Evolutionary conservation across 2,888 invertebrate species (phyloP).

Genomic region (Coelinius sp.): DNA sequence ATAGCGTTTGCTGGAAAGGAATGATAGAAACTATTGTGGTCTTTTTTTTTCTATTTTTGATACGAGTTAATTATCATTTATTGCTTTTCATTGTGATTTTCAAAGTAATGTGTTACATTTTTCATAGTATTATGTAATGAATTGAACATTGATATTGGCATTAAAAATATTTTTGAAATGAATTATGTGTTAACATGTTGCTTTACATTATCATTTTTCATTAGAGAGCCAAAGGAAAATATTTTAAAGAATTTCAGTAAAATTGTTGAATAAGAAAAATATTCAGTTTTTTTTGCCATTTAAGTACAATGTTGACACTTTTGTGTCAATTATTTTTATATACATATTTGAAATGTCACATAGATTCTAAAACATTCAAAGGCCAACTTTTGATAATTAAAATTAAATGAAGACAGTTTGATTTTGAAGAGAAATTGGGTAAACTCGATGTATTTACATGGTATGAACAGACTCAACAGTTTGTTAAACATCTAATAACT

Average conservation of each 20-base stretch:
- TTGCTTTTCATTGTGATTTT: constrained; percentile 4
- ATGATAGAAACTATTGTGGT: background rate
- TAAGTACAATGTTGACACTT: background rate
- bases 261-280: constrained; percentile 13
- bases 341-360: constrained; percentile 19
- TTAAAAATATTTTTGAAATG: background rate
- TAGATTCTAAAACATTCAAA: background rate
- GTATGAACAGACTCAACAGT: constrained; percentile 12
- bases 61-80: background rate
- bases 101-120: constrained; percentile 6
- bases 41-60: constrained; percentile 26
- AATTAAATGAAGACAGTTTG: constrained; percentile 8
- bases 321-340: constrained; percentile 3
- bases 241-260: background rate
- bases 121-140: background rate
- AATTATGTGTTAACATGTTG: background rate
- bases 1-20: background rate
- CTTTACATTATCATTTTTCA: background rate
- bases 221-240: constrained; percentile 13
- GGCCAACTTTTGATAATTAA: background rate
- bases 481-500: background rate
- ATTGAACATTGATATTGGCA: background rate
- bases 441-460: constrained; percentile 14
- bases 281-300: background rate
- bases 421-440: background rate